Base-by-base conservation (phyloP, 35 echinoderm and acorn worm species). In the Apostichopus californicus region DNA sequence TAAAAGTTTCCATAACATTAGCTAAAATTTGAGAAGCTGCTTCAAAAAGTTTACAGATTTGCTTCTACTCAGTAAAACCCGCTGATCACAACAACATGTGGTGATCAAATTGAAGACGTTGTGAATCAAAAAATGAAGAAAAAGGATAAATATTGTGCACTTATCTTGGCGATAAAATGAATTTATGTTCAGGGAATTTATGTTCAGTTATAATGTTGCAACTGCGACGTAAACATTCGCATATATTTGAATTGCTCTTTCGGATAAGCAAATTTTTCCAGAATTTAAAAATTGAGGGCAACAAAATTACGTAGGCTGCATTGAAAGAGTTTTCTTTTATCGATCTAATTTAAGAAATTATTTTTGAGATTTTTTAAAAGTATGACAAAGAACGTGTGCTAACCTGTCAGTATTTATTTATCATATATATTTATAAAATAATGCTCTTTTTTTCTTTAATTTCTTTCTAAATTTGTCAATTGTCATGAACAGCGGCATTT, bases 371-470 rank as follows among this genome's bases (percentile, higher is more conserved):
- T 61, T 61, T 61, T 61, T 61, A 8, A 61, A 8, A 61, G 58
- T 61, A 61, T 61, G 58, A 61, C 58, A 61, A 61, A 46, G 34
- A 61, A 61, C 12, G 58, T 61, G 58, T 61, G 58, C 58, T 61
- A 61, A 61, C 12, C 58, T 61, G 58, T 61, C 58, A 75, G 15
- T 75, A 75, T 75, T 75, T 75, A 75, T 75, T 75, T 75, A 18
- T 20, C 71, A 75, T 75, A 75, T 75, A 75, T 75, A 75, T 75
- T 75, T 75, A 75, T 75, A 20, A 75, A 75, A 75, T 75, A 75
- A 22, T 18, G 71, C 21, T 18, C 15, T 75, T 20, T 75, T 75
- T 75, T 20, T 18, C 14, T 75, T 6, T 75, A 22, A 14, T 75
- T 75, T 7, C n/a, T 75, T 22, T n/a, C 17, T 68, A 18, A 20